Evolutionary conservation across 2,113 vertebrate genomes (phyloP), one percentile per base, ranked within the genome.

Genomic region (Fulmarus glacialis): DNA sequence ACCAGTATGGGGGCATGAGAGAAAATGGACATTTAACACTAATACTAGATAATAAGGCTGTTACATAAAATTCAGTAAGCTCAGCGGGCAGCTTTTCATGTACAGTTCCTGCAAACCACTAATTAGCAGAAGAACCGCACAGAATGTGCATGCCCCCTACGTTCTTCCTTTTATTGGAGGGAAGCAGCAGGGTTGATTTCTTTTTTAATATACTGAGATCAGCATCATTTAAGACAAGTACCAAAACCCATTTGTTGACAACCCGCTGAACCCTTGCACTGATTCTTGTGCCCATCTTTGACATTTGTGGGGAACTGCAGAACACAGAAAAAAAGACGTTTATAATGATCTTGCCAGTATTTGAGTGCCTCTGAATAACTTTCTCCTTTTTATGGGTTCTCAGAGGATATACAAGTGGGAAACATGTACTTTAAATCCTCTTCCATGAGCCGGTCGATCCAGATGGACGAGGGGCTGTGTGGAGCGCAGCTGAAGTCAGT

Each of bases 41-140:
- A 96, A 98, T 84, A 74, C 29, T 47, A 95, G 88, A 85, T 96
- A 98, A 98, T 83, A 94, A 91, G 92, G n/a, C 73, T 93, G 52
- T 82, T 97, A 86, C 60, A 90, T 77, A 92, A 96, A 91, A 91
- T 86, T 87, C 74, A 88, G 1, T 89, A 63, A 92, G 62, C 93
- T 86, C 95, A 95, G 95, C 59, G 20, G 87, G 94, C 42, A 83
- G 89, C 62, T 96, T 85, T 91, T 87, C 70, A 79, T 40, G 66
- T 73, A 87, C 18, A 2, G 26, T 40, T 81, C 62, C 73, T 83
- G 81, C 80, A 96, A 95, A 72, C 14, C 8, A 55, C 82, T 97
- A 93, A 97, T 97, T 96, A 97, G 93, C 81, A 96, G 62, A 93
- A 90, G 66, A 93, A 90, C 64, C 0, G 7, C 74, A 89, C 73